Conservation (phyloP, 2,888 invertebrate species). For the Pandemis heparana region DNA sequence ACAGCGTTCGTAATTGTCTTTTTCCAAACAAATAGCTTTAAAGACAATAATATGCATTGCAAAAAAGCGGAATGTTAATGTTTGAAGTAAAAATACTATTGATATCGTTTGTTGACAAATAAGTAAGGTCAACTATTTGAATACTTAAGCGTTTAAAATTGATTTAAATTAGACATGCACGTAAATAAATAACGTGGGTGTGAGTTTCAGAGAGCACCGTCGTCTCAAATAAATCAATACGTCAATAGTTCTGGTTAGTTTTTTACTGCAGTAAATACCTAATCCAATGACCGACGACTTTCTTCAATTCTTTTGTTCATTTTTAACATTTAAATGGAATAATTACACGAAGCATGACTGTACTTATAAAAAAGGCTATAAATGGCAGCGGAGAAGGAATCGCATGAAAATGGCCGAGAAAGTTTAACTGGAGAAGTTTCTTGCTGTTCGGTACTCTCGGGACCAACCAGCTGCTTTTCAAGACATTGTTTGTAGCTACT, state of each 20-base stretch:
- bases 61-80: no score
- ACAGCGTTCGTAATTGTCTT: not conserved
- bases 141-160: no score
- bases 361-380: constrained; percentile 13
- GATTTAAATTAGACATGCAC: no score
- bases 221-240: not conserved
- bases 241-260: constrained; percentile 7
- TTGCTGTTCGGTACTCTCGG: constrained; percentile 62
- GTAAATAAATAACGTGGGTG: no score
- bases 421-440: constrained; percentile 73
- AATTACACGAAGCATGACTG: not conserved
- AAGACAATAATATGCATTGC: no score
- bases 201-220: no score
- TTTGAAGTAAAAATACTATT: no score
- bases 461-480: constrained; percentile 54
- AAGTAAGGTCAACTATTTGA: no score
- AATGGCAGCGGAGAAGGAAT: constrained; percentile 50
- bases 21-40: not conserved
- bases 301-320: not conserved
- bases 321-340: not conserved
- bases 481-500: constrained; percentile 52
- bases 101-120: no score
- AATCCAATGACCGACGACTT: not conserved
- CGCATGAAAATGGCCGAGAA: constrained; percentile 56
- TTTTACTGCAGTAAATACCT: constrained; percentile 3